These are phyloP conservation scores for Lophotriccus pileatus DNA, from an alignment of 2,797 vertebrate species.

Conservation along the genomic window DNA sequence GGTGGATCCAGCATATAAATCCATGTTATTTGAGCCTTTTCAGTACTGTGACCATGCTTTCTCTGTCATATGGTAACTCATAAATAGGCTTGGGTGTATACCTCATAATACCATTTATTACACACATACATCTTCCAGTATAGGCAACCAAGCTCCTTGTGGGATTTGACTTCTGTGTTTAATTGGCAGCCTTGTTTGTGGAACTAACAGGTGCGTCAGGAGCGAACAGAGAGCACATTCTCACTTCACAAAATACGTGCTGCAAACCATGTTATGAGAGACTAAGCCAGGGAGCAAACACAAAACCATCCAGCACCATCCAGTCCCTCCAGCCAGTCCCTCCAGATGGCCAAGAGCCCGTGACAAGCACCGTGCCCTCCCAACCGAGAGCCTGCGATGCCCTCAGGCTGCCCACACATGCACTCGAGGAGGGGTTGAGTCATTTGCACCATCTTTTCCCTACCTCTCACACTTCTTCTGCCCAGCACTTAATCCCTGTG, in stretches of 20 bases:
- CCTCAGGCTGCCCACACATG: slow-evolving; percentile 1
- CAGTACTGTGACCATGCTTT: not conserved
- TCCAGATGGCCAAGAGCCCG: not conserved
- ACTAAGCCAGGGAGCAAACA: not conserved
- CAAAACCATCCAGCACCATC: not conserved
- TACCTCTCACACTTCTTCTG: not conserved
- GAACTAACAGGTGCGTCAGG: slow-evolving; percentile 23
- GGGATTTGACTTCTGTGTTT: slow-evolving; percentile 35
- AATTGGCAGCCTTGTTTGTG: slow-evolving; percentile 26
- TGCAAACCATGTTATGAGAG: not conserved
- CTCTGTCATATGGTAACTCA: slow-evolving; percentile 9
- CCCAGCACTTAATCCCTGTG: not conserved
- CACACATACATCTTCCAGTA: slow-evolving; percentile 34
- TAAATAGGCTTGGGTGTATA: slow-evolving; percentile 29
- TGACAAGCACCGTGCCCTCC: not conserved
- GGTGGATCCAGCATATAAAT: not conserved
- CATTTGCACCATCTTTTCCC: not conserved
- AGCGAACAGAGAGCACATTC: slow-evolving; percentile 42
- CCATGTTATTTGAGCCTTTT: not conserved
- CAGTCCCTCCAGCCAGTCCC: not conserved
- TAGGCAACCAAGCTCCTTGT: not conserved
- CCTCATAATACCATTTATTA: slow-evolving; percentile 43
- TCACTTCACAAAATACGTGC: slow-evolving; percentile 1
- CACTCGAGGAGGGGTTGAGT: not conserved
- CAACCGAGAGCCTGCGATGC: not conserved